Percentiles rank a stretch among this genome's conserved stretches.
Conservation (phyloP, 2,888 invertebrate genomes). For the Dolichopus griseipennis region DNA sequence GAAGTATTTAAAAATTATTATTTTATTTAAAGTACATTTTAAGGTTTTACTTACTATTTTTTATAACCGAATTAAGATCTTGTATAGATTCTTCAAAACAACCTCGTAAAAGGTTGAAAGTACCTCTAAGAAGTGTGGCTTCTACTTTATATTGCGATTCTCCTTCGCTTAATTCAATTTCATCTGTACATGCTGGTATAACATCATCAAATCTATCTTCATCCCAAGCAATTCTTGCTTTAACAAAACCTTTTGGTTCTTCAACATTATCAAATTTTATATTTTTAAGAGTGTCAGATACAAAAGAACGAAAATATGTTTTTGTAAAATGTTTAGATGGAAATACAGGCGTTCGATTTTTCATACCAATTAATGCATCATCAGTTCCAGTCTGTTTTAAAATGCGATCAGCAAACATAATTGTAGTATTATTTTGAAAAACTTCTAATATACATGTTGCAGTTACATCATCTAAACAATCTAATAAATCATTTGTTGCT, state of each 20-base stretch:
- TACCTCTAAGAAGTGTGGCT: conserved; percentile 71
- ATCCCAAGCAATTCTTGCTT: conserved; percentile 61
- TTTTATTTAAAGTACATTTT: not conserved
- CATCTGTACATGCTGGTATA: conserved; percentile 69
- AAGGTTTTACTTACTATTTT: conserved; percentile 41
- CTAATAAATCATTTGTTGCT: conserved; percentile 64
- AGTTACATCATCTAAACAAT: conserved; percentile 85
- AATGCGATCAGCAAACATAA: conserved; percentile 79
- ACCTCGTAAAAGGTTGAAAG: conserved; percentile 72
- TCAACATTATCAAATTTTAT: conserved; percentile 38
- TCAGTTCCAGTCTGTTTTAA: conserved; percentile 60
- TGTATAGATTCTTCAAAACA: conserved; percentile 61
- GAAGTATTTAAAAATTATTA: not conserved
- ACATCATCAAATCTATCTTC: conserved; percentile 67
- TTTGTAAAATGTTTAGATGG: conserved; percentile 80
- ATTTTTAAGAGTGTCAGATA: conserved; percentile 70
- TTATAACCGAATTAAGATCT: conserved; percentile 64
- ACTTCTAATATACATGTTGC: conserved; percentile 84
- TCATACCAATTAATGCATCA: conserved; percentile 67
- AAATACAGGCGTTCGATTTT: conserved; percentile 59
- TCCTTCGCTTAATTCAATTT: conserved; percentile 54
- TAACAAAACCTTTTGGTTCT: conserved; percentile 53
- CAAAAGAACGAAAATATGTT: conserved; percentile 80
- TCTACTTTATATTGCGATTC: conserved; percentile 57
- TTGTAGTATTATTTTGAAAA: conserved; percentile 71